Evolutionary conservation across 2,888 invertebrate genomes (phyloP).

Genomic region (Eupithecia subfuscata): DNA sequence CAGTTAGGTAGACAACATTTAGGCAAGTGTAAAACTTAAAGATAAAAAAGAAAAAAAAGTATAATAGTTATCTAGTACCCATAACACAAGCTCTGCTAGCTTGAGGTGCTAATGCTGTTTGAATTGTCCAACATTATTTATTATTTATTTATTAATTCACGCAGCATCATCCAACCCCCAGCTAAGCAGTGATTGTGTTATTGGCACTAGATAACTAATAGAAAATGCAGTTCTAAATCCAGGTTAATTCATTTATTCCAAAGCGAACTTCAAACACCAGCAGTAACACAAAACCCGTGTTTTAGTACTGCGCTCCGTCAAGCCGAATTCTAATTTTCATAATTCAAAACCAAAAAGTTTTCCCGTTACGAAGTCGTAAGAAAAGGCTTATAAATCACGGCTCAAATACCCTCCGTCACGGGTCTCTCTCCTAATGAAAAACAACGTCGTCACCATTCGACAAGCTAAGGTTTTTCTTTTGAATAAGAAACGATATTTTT

Average conservation of each 20-base stretch:
- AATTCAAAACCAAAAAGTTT: slow-evolving; percentile 61
- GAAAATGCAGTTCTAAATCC: slow-evolving; percentile 5
- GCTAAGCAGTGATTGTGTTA: too few species aligned
- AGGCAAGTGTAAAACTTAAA: too few species aligned
- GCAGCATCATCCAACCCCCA: too few species aligned
- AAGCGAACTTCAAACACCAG: slow-evolving; percentile 29
- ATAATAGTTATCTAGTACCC: too few species aligned
- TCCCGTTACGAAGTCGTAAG: slow-evolving; percentile 54
- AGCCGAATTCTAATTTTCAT: slow-evolving; percentile 57
- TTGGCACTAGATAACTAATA: background rate
- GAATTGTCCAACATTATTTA: too few species aligned
- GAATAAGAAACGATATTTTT: slow-evolving; percentile 9
- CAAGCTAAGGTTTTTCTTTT: slow-evolving; percentile 45
- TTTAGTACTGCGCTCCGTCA: slow-evolving; percentile 44
- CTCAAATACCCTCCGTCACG: slow-evolving; percentile 52
- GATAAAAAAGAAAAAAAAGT: too few species aligned
- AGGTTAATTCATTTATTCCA: slow-evolving; percentile 10
- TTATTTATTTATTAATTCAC: too few species aligned
- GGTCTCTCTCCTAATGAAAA: slow-evolving; percentile 61
- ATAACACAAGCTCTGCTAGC: too few species aligned
- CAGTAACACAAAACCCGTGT: slow-evolving; percentile 35
- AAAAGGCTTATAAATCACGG: slow-evolving; percentile 66
- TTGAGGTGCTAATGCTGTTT: too few species aligned
- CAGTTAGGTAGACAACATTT: too few species aligned
- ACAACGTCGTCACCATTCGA: slow-evolving; percentile 62